Conservation (phyloP, 2,113 vertebrate species). For the Xenopus tropicalis region UCB_Xtro_10.0 CM004444.2:118556001-118556500, state of each 20-base stretch:
- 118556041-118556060: conserved; percentile 37
- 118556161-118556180: conserved; percentile 49
- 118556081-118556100: conserved; percentile 34
- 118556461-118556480: conserved; percentile 44
- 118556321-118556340: conserved; percentile 55
- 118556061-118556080: conserved; percentile 36
- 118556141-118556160: conserved; percentile 44
- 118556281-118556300: conserved; percentile 62
- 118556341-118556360: conserved; percentile 47
- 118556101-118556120: conserved; percentile 24
- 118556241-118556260: conserved; percentile 51
- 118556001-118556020: neutral
- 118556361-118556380: conserved; percentile 46
- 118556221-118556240: conserved; percentile 54
- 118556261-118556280: conserved; percentile 55
- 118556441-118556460: conserved; percentile 44
- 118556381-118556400: conserved; percentile 54
- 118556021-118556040: conserved; percentile 42
- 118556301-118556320: conserved; percentile 59
- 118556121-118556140: conserved; percentile 49
- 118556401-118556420: conserved; percentile 54
- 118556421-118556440: conserved; percentile 55
- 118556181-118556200: conserved; percentile 58
- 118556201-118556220: conserved; percentile 56
- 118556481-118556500: conserved; percentile 44